Conservation (phyloP, 2,113 vertebrate genomes). For the Henicopernis longicauda region DNA sequence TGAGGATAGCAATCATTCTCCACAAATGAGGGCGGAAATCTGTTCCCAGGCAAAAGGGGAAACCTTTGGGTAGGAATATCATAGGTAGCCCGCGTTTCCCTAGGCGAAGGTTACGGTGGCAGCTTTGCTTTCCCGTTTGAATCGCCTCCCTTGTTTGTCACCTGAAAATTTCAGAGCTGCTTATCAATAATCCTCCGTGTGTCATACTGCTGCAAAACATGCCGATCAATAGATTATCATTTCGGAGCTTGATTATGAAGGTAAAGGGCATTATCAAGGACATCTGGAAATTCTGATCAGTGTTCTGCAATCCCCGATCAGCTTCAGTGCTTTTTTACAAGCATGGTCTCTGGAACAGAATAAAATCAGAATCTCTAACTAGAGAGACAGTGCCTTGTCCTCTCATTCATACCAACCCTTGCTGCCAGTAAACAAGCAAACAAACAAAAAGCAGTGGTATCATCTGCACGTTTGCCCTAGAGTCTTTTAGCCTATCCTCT, state of each 20-base stretch:
- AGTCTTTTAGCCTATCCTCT: neutral
- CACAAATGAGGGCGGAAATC: fast-evolving
- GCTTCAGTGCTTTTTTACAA: neutral
- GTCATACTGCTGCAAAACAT: neutral
- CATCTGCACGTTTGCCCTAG: neutral
- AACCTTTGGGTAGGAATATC: fast-evolving
- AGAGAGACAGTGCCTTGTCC: neutral
- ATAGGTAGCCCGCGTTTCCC: fast-evolving
- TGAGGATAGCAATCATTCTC: fast-evolving
- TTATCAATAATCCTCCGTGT: neutral
- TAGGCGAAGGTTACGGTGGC: fast-evolving
- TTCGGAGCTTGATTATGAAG: neutral
- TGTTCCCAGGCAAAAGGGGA: neutral
- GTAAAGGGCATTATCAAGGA: constrained; percentile 30
- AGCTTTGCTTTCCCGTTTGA: neutral
- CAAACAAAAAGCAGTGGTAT: neutral
- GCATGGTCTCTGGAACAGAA: neutral
- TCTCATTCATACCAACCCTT: neutral
- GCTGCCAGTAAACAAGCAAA: neutral
- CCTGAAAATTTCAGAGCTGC: neutral
- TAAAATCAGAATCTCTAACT: neutral
- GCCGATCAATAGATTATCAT: constrained; percentile 4
- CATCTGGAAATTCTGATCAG: neutral
- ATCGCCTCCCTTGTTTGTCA: neutral
- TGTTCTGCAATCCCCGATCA: neutral